Percentiles rank a stretch among this genome's conserved stretches.
Evolutionary conservation across 2,888 invertebrate genomes (phyloP).

Genomic region (Drepana falcataria): DNA sequence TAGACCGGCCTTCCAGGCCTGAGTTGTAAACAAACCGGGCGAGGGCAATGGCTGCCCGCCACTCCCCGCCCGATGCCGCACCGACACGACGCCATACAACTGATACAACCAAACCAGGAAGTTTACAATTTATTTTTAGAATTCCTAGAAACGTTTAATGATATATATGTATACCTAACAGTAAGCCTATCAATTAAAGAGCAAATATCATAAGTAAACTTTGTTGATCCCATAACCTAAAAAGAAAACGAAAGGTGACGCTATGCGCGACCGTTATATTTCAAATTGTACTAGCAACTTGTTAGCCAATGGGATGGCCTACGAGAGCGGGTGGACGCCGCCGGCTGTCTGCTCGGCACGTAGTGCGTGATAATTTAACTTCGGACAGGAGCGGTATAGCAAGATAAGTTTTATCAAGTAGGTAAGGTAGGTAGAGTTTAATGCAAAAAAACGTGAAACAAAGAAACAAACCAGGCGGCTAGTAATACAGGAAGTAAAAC

Average conservation of each 20-base stretch:
- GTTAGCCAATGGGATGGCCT: slow-evolving; percentile 6
- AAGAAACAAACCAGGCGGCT: slow-evolving; percentile 25
- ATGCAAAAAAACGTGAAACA: slow-evolving; percentile 6
- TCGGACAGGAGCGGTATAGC: neutral
- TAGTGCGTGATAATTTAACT: neutral
- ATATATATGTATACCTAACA: slow-evolving; percentile 31
- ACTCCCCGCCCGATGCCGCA: slow-evolving; percentile 61
- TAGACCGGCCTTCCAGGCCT: slow-evolving; percentile 33
- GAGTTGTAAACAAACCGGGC: slow-evolving; percentile 75
- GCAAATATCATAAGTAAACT: neutral
- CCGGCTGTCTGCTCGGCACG: neutral
- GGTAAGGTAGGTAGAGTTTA: neutral
- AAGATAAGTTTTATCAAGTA: no score
- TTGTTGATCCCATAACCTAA: slow-evolving; percentile 5
- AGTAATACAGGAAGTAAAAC: slow-evolving; percentile 35
- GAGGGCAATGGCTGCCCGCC: slow-evolving; percentile 76
- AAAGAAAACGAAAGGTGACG: slow-evolving; percentile 3
- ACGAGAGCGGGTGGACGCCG: slow-evolving; percentile 3
- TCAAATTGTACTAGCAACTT: slow-evolving; percentile 5
- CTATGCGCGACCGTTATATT: slow-evolving; percentile 6
- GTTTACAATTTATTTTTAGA: slow-evolving; percentile 76
- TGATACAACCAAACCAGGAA: slow-evolving; percentile 79
- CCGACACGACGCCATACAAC: slow-evolving; percentile 73
- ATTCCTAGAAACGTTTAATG: slow-evolving; percentile 54
- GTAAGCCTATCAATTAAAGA: slow-evolving; percentile 13